Evolutionary conservation across 2,797 vertebrate genomes (phyloP), one percentile per base, ranked within the genome.

Genomic region (Caiman crocodilus): DNA sequence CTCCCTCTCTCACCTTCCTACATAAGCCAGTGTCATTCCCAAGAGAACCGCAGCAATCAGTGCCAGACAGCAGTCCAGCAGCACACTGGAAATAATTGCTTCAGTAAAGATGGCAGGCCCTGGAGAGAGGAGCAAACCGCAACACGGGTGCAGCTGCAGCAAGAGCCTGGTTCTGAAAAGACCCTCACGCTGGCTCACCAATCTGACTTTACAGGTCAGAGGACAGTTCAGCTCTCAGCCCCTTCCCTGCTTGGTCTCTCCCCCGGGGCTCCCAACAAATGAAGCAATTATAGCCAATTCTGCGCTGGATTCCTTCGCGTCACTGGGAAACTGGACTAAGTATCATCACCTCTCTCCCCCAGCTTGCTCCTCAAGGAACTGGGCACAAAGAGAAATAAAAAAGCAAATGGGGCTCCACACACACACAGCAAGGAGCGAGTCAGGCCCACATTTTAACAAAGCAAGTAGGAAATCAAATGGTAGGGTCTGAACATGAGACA

Each of bases 281-380:
- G 63, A 69, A 35, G 74, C 25, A 42, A 55, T 3, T 0, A 7
- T 63, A 60, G 63, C 56, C 60, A 0, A 2, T 69, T 10, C 67
- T 3, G 18, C 63, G 63, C 14, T 16, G 0, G 0, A 11, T 20
- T 18, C 26, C 64, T 75, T 17, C 21, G 26, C 50, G 28, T 3
- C 32, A 11, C 20, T 55, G 35, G 30, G 30, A 75, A 75, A 65
- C 50, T 26, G 32, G 14, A 32, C 15, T 17, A 20, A 63, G 21
- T 78, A 67, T 23, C 58, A 59, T 57, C 26, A 56, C 5, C 30
- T 74, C 32, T 59, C 55, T 14, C 21, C 25, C 42, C 17, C 71
- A 14, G 77, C 42, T 16, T 14, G 20, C 13, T 14, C 55, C 25
- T n/a, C 20, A 35, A 64, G 18, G n/a, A 64, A 20, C 9, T 12